Base-by-base conservation (phyloP, 2,797 vertebrate genomes). In the Gymnopithys bicolor region DNA sequence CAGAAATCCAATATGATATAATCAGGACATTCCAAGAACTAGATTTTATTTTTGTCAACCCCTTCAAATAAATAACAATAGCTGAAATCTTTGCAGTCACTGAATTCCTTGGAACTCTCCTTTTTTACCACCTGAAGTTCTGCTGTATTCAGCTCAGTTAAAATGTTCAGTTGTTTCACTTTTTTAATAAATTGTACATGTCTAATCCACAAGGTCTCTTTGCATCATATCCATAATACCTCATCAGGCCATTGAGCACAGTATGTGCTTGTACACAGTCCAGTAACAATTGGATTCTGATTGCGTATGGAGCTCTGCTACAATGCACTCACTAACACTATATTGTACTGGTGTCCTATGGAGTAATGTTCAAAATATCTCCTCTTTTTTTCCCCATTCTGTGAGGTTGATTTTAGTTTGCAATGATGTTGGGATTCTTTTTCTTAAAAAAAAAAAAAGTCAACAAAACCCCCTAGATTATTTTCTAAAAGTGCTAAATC, bases 191-290 rank as follows among this genome's bases (percentile, higher is more conserved):
- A 98, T 97, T 95, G 96, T 97, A 96, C 94, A 96, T 91, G 96
- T 94, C 94, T 97, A 97, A 98, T 98, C 96, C 94, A 90, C 97
- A 97, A 97, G 93, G 96, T 96, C 96, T 97, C 93, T 98, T 97
- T 96, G 97, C 98, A 98, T 98, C 98, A 93, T 97, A 97, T 96
- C 97, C 97, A 97, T 98, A 98, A 98, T 98, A 98, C 97, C 97
- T 97, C 97, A 98, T 97, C 98, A 98, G 98, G 97, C 98, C 98
- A 99, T 99, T 99, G 98, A 98, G 98, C 98, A 98, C 98, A 98
- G 98, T 98, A 92, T 98, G 98, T 12, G 94, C 96, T 93, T 97
- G 97, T 96, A 97, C 97, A 98, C 97, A 98, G 98, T 97, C 97
- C 97, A 98, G 97, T 98, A 97, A 98, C 98, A 98, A 98, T 98